Evolutionary conservation across 2,888 invertebrate genomes (phyloP), one percentile per base, ranked within the genome.

Genomic region (Drosophila neotestacea): DNA sequence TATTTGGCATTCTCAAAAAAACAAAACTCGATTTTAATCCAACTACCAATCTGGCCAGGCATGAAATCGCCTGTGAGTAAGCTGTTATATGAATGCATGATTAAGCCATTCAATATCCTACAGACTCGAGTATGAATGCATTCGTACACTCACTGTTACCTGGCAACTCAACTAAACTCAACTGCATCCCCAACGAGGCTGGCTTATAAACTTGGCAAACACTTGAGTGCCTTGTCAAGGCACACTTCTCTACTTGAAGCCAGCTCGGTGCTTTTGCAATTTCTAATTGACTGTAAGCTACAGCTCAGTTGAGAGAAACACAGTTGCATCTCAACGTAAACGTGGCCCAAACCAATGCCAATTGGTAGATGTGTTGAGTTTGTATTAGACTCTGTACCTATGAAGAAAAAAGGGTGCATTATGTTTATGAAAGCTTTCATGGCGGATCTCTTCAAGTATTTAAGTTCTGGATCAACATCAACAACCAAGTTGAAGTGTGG

Each of bases 241-340:
- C 7, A 28, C 36, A 52, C 11, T 51, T 36, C 27, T 13, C 28
- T 9, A 28, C 9, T 28, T 4, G 39, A 5, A 13, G 1, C 9
- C 2, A 51, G 44, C 22, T 56, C 28, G 6, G 41, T 16, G 2
- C 52, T 7, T 58, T 38, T 28, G 30, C 34, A 36, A 22, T n/a
- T 44, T 16, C 28, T 7, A 63, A 63, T 73, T 60, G 47, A 59
- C 28, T 59, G 39, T 32, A 22, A 54, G 60, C 34, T 9, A 34
- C 42, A 42, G 42, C 13, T 6, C 6, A 41, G 10, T 6, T 9
- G 16, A 16, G 11, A 11, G 42, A n/a, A 32, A 38, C 41, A 32
- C 54, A 36, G 34, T 55, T 63, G 51, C 62, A 56, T 7, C 1
- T 6, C 1, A n/a, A 34, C 11, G 16, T 7, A 30, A 46, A 16